phyloP scores from a whole-genome alignment of 2,797 vertebrate genomes.

The Cynodonichthys magdalenae region DNA sequence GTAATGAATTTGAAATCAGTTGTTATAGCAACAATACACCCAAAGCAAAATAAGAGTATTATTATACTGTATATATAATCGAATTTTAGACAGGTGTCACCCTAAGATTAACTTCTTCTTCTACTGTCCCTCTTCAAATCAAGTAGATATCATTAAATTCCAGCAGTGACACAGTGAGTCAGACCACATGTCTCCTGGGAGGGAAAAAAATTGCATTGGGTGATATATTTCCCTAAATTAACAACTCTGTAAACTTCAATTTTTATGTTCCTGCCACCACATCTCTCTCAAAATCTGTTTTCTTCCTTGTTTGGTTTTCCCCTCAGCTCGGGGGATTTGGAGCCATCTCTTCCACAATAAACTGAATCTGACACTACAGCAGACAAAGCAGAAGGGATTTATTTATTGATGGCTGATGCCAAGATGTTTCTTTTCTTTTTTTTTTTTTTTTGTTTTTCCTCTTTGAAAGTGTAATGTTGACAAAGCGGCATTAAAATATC shows the following conservation, averaged over 20 bases:
- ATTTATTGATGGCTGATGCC: constrained; percentile 52
- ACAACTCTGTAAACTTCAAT: constrained; percentile 11
- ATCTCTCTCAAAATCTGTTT: constrained; percentile 18
- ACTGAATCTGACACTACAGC: constrained; percentile 38
- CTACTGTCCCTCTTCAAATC: constrained; percentile 39
- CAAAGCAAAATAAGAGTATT: not conserved
- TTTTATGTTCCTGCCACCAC: constrained; percentile 24
- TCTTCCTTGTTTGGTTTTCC: constrained; percentile 8
- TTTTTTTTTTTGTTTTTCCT: constrained; percentile 2
- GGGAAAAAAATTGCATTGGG: constrained; percentile 2
- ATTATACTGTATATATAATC: constrained; percentile 17
- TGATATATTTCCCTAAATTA: constrained; percentile 33
- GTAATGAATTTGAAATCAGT: not conserved
- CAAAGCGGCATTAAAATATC: constrained; percentile 36
- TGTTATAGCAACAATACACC: not conserved
- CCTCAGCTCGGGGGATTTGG: constrained; percentile 41
- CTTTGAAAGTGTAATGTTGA: constrained; percentile 30
- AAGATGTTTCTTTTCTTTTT: constrained; percentile 22
- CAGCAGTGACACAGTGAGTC: constrained; percentile 29
- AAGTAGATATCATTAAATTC: constrained; percentile 23
- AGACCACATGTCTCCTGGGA: constrained; percentile 14
- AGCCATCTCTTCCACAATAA: constrained; percentile 43
- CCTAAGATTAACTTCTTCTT: constrained; percentile 37
- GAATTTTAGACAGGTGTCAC: constrained; percentile 10
- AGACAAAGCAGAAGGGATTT: constrained; percentile 35